These are phyloP conservation scores for Ennomos fuscantarius DNA, from an alignment of 2,888 invertebrate genomes.

Conservation along the genomic window DNA sequence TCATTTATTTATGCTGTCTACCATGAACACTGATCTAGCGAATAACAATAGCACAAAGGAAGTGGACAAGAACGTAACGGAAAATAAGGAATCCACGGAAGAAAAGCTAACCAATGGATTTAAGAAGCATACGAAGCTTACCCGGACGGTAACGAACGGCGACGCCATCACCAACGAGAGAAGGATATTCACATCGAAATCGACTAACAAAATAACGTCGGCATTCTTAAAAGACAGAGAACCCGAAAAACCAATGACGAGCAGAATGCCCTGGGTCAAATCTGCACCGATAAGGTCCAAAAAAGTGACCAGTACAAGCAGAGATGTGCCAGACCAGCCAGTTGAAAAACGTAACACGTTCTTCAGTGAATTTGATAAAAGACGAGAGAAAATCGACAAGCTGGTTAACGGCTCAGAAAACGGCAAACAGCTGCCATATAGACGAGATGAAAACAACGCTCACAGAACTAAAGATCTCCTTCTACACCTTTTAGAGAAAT, in stretches of 20 bases:
- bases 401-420: slow-evolving; percentile 73
- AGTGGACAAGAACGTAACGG: slow-evolving; percentile 71
- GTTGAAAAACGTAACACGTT: slow-evolving; percentile 84
- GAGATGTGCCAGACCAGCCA: slow-evolving; percentile 89
- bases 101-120: slow-evolving; percentile 71
- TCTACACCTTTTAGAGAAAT: slow-evolving; percentile 90
- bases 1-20: slow-evolving; percentile 89
- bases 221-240: slow-evolving; percentile 71
- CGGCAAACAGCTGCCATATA: slow-evolving; percentile 74
- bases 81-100: slow-evolving; percentile 64
- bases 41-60: slow-evolving; percentile 76
- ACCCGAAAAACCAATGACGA: slow-evolving; percentile 76
- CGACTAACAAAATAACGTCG: slow-evolving; percentile 71
- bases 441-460: slow-evolving; percentile 85
- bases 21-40: slow-evolving; percentile 85
- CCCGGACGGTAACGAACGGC: slow-evolving; percentile 69
- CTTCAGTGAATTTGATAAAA: slow-evolving; percentile 78
- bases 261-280: slow-evolving; percentile 83
- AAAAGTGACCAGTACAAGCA: slow-evolving; percentile 87
- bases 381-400: slow-evolving; percentile 77
- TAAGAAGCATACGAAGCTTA: slow-evolving; percentile 64
- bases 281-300: slow-evolving; percentile 83
- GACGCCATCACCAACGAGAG: slow-evolving; percentile 63
- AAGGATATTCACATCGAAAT: slow-evolving; percentile 72
- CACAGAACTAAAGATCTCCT: slow-evolving; percentile 91